Evolutionary conservation across 23 tunicate species (phyloP).

Genomic region (Styela clava): DNA sequence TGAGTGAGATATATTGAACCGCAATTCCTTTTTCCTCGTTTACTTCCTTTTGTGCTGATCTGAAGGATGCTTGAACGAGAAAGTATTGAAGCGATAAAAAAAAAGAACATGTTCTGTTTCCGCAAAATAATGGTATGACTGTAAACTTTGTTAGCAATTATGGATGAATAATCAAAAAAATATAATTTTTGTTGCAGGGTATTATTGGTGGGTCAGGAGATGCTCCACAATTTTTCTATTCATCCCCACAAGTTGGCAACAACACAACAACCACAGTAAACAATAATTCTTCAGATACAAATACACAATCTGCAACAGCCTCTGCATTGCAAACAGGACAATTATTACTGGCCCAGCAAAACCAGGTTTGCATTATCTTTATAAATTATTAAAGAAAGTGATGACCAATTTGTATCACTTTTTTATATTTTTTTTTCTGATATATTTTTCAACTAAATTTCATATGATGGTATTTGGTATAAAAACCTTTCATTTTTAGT

Average conservation of each 20-base stretch:
- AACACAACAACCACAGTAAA: background rate
- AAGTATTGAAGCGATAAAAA: background rate
- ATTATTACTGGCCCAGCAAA: slow-evolving; percentile 26
- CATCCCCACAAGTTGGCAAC: slow-evolving; percentile 28
- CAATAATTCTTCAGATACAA: background rate
- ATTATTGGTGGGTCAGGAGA: slow-evolving; percentile 26
- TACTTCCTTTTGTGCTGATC: background rate
- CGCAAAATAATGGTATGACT: too few species aligned
- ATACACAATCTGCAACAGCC: background rate
- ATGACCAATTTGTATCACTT: too few species aligned
- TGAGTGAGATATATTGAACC: background rate
- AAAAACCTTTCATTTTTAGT: too few species aligned
- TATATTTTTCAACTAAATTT: too few species aligned
- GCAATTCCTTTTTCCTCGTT: background rate
- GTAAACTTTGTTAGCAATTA: too few species aligned
- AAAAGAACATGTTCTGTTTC: background rate
- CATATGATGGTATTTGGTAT: too few species aligned
- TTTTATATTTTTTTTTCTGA: too few species aligned
- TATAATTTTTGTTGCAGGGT: too few species aligned
- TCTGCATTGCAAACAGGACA: slow-evolving; percentile 23
- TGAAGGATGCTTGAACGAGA: slow-evolving; percentile 11
- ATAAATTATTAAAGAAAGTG: background rate
- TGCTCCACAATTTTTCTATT: slow-evolving; percentile 58
- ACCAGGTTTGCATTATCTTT: background rate
- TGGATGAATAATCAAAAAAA: too few species aligned